Conservation (phyloP, 2,888 invertebrate genomes). For the Aporophyla lueneburgensis region DNA sequence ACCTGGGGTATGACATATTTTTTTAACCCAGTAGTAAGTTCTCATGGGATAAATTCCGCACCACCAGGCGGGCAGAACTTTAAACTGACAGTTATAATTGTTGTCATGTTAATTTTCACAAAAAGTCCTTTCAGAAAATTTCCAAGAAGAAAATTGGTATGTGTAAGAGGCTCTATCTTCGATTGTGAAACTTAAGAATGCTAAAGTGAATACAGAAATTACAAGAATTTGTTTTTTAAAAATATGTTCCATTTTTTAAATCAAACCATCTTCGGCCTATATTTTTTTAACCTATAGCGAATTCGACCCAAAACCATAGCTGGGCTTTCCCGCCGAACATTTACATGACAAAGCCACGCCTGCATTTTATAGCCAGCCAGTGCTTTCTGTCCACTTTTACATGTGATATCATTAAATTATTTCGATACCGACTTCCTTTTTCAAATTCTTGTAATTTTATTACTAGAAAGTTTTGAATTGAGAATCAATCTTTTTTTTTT, state of each 20-base stretch:
- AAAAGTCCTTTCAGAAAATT: background rate
- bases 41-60: too few species aligned
- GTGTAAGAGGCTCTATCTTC: background rate
- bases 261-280: background rate
- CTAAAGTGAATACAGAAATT: too few species aligned
- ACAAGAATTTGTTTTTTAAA: too few species aligned
- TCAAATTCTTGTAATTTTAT: slow-evolving; percentile 35
- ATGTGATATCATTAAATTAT: slow-evolving; percentile 26
- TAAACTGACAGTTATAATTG: too few species aligned
- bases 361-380: slow-evolving; percentile 25
- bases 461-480: slow-evolving; percentile 26
- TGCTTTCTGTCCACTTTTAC: slow-evolving; percentile 35
- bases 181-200: too few species aligned
- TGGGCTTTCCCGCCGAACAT: slow-evolving; percentile 24
- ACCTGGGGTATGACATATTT: too few species aligned
- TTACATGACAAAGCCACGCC: slow-evolving; percentile 19
- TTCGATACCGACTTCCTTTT: slow-evolving; percentile 49
- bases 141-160: background rate
- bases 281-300: slow-evolving; percentile 5
- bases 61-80: too few species aligned
- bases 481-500: background rate
- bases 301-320: background rate
- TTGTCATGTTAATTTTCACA: too few species aligned
- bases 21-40: too few species aligned
- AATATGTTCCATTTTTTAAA: background rate